A percentile compares a stretch with the other conserved stretches of the same genome.
Conservation (phyloP, 2,113 vertebrate genomes). For the Diadophis punctatus region DNA sequence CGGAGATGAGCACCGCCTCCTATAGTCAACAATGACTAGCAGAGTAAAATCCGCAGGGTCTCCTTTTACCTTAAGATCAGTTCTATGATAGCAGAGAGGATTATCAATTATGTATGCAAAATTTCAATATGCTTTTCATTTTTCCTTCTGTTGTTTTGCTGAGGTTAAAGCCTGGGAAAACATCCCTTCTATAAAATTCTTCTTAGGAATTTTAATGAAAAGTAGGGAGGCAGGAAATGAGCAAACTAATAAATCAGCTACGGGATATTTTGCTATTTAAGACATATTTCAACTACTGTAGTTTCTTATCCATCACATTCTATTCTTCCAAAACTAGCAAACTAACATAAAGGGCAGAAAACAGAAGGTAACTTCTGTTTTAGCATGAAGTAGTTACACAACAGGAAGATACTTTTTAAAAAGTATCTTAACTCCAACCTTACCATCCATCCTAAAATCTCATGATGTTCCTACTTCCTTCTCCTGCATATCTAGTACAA, state of each 20-base stretch:
- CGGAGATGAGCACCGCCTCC: background rate
- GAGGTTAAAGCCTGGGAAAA: background rate
- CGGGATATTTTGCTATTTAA: background rate
- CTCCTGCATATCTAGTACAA: background rate
- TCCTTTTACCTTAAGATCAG: background rate
- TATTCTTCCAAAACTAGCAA: background rate
- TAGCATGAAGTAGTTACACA: background rate
- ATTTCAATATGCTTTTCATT: background rate
- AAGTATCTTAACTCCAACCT: background rate
- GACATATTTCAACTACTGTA: background rate
- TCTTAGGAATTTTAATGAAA: background rate
- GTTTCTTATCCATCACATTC: background rate
- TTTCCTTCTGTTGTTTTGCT: background rate
- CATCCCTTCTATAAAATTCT: background rate
- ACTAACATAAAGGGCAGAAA: background rate
- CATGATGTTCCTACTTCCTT: background rate
- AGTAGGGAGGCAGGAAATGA: background rate
- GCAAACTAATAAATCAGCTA: background rate
- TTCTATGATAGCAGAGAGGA: background rate
- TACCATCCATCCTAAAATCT: background rate
- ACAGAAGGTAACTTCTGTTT: background rate
- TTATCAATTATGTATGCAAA: background rate
- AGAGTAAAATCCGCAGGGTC: background rate
- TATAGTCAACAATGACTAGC: background rate
- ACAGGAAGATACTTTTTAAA: background rate